Conservation (phyloP, 1,140 invertebrate species). For the Brachionus asplanchnoidis region DNA sequence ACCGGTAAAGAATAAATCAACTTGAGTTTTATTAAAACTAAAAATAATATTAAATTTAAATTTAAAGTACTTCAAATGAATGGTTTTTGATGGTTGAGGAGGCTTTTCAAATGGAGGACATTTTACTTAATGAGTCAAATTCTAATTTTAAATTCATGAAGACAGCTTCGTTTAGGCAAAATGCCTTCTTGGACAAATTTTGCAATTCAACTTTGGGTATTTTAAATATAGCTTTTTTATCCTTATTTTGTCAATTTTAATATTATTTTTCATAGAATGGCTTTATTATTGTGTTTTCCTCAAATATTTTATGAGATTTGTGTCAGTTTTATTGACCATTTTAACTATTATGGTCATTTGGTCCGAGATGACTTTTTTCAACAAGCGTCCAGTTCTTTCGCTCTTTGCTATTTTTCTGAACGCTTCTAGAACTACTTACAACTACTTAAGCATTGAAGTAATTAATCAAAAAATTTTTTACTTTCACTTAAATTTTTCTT, state of each 20-base stretch:
- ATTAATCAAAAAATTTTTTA: constrained; percentile 43
- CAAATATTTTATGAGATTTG: constrained; percentile 67
- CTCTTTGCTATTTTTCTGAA: constrained; percentile 88
- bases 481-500: constrained; percentile 48
- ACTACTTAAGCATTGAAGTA: constrained; percentile 92
- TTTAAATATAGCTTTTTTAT: background rate
- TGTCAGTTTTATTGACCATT: constrained; percentile 69
- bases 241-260: background rate
- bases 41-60: constrained; percentile 48
- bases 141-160: constrained; percentile 66
- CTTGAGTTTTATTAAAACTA: too few relatives aligned
- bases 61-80: constrained; percentile 74
- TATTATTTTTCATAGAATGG: constrained; percentile 68
- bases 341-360: constrained; percentile 87
- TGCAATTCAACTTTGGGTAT: constrained; percentile 43
- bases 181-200: constrained; percentile 42
- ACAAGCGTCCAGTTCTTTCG: constrained; percentile 78
- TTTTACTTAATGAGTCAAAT: constrained; percentile 71
- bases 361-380: constrained; percentile 98
- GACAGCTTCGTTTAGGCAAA: constrained; percentile 63
- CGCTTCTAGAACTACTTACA: constrained; percentile 71
- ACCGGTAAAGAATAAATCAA: background rate
- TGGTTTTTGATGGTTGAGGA: constrained; percentile 79
- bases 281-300: constrained; percentile 83
- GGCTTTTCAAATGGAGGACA: constrained; percentile 73